Evolutionary conservation across 2,888 invertebrate species (phyloP).

Genomic region (Daptonema setosum): DNA sequence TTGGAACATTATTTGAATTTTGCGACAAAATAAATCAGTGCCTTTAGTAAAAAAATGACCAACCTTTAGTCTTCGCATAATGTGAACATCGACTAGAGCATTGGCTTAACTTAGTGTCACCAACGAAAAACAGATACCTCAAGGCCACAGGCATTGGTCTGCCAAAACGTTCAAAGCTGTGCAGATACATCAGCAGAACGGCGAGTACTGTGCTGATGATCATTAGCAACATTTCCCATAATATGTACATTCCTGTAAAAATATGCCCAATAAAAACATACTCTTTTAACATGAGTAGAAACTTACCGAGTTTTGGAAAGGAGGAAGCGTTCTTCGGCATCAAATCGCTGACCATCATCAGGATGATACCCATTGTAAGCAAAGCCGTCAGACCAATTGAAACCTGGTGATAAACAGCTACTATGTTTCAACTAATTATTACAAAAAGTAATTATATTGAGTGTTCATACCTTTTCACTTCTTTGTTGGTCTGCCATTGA

Average conservation of each 20-base stretch:
- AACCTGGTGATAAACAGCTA: too few species aligned
- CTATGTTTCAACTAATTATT: too few species aligned
- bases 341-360: background rate
- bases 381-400: background rate
- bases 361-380: background rate
- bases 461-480: background rate
- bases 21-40: too few species aligned
- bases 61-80: too few species aligned
- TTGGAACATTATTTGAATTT: too few species aligned
- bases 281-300: too few species aligned
- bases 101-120: too few species aligned
- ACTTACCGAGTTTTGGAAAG: background rate
- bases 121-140: too few species aligned
- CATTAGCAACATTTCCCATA: background rate
- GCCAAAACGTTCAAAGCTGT: background rate
- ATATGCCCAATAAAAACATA: too few species aligned
- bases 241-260: background rate
- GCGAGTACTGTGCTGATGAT: background rate
- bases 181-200: background rate
- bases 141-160: background rate
- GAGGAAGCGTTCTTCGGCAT: background rate
- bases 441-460: too few species aligned
- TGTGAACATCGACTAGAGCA: too few species aligned
- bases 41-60: too few species aligned
- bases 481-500: background rate